Evolutionary conservation across 1,140 invertebrate genomes (phyloP), one percentile per base, ranked within the genome.

Genomic region (Papilio aristodemus): DNA sequence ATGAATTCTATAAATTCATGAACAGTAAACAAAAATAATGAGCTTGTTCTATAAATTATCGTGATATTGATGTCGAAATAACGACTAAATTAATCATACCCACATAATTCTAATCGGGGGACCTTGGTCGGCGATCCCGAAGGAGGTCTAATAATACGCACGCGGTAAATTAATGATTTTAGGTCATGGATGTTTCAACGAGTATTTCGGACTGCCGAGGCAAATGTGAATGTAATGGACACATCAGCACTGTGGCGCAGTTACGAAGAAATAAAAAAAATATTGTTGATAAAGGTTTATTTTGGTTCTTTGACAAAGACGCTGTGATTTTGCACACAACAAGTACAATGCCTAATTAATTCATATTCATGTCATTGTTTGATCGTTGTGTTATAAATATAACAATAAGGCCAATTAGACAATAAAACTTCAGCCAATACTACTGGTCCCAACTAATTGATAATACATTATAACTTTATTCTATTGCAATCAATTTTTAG

Each of bases 151-250:
- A 50, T 50, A 54, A 54, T 54, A 54, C 19, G 10, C 19, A 22
- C 46, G 19, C 46, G 22, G 46, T 13, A 54, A 54, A 54, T 54
- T 54, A 54, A 54, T 22, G 46, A 54, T 54, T 54, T 54, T 54
- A 54, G 46, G 46, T 54, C 46, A 54, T 11, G 46, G 46, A 54
- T 54, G 19, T 25, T 22, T 25, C 46, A 22, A 25, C 19, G 46
- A 54, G 46, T 54, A 54, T 54, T 54, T 54, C 46, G 46, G 46
- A 54, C 46, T 25, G 46, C 11, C 19, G 46, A 13, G 19, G 19
- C 17, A 22, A 46, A 6, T 46, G 19, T 46, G 10, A 46, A 6
- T 46, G 19, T 46, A 54, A 25, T 54, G 19, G 17, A 54, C 46
- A 22, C 10, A 25, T 46, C 17, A 4, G 46, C 22, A 54, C 19